phyloP scores from a whole-genome alignment of 64 coral and sea anemone species.

The Stichodactyla mertensii region DNA sequence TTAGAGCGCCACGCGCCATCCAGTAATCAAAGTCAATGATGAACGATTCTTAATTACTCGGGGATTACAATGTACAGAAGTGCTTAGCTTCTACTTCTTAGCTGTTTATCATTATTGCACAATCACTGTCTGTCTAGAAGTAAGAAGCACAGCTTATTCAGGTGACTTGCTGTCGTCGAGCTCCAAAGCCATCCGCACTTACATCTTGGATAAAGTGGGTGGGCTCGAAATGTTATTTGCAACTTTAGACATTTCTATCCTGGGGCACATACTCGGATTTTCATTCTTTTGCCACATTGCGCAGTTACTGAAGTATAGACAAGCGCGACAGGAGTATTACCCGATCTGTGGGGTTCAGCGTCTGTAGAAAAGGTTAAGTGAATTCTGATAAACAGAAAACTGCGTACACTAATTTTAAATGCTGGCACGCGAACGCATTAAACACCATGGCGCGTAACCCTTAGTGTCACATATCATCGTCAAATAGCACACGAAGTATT shows the following conservation, averaged over 20 bases:
- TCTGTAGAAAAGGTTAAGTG: constrained; percentile 28
- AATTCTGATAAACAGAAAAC: constrained; percentile 32
- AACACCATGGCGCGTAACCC: neutral
- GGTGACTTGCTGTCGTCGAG: neutral
- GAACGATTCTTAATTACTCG: constrained; percentile 1
- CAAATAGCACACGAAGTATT: constrained; percentile 19
- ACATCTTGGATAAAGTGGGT: constrained; percentile 4
- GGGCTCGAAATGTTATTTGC: neutral
- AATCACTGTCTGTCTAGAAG: neutral
- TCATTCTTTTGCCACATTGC: neutral
- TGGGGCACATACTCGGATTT: constrained; percentile 10
- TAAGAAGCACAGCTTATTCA: neutral
- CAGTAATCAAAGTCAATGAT: neutral
- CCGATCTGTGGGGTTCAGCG: constrained; percentile 28
- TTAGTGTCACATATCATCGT: constrained; percentile 1
- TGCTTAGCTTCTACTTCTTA: neutral
- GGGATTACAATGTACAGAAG: constrained; percentile 12
- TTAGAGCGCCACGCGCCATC: constrained; percentile 12
- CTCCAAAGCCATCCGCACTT: neutral
- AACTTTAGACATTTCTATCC: constrained; percentile 3
- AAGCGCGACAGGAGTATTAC: constrained; percentile 18
- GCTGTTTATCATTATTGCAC: neutral
- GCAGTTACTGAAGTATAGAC: constrained; percentile 5
- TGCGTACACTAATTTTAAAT: constrained; percentile 33
- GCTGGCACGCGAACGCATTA: constrained; percentile 30